Evolutionary conservation across 2,797 vertebrate genomes (phyloP), one percentile per base, ranked within the genome.

Genomic region (Melanogrammus aeglefinus): DNA sequence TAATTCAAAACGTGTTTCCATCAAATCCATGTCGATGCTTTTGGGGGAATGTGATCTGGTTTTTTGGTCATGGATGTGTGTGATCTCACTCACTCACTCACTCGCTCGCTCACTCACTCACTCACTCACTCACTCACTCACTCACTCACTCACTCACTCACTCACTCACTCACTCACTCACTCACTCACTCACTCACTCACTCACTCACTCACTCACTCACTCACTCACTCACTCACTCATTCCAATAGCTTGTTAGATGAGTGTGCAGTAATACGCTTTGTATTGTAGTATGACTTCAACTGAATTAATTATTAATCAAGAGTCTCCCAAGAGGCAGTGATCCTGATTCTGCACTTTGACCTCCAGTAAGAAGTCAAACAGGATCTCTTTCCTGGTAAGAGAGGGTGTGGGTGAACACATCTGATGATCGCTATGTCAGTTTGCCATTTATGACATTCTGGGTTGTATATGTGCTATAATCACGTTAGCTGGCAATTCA

Each of bases 401-500:
- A 63, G 57, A 63, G 57, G 21, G 57, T 7, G 57, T 6, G 57
- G 57, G 57, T 1, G 6, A 8, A 13, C n/a, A 63, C 2, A 63
- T 63, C 21, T 6, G 7, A 10, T 63, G n/a, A 63, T 24, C 21
- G 21, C 6, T 13, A 24, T 63, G 57, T 63, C 57, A 63, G 57
- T 63, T 63, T 63, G 57, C 57, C 57, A 63, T 63, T 63, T 63
- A 63, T 9, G 8, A 31, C 8, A 73, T 47, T 29, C 33, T 36
- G 33, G 3, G 69, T 51, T 77, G 72, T 79, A 79, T 79, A 79
- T 16, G 29, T 75, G 77, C 70, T 70, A 66, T 82, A 75, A 78
- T 83, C 81, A 79, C 72, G 82, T 84, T 72, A 85, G 47, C 6
- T 69, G 39, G 41, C 39, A 72, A 51, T 81, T 85, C n/a, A 78